Base-by-base conservation (phyloP, 1,140 invertebrate genomes). In the Lucilia cuprina region DNA sequence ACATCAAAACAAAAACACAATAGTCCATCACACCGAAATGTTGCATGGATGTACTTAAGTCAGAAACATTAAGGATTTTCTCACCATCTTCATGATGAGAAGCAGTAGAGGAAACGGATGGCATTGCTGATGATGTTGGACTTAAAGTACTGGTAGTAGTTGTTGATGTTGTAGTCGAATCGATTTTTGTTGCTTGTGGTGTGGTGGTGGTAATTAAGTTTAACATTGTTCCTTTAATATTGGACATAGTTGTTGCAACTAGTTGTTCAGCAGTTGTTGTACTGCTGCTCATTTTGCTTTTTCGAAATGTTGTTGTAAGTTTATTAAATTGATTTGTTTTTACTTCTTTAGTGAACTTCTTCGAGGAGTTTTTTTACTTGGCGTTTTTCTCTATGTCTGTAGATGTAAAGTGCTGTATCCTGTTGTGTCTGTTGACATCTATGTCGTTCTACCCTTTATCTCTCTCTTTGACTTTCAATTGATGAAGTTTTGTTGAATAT, bases 1-100 rank as follows among this genome's bases (percentile, higher is more conserved):
- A 90, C 95, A 96, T 96, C n/a, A 92, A 89, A 74, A 93, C 92
- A 89, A 96, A 96, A 83, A 96, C 93, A 14, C 92, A 88, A 90
- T 96, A 96, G 89, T 96, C 95, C 77, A 92, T 91, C 89, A 92
- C 92, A 50, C 94, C 93, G 85, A 96, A 95, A 84, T 91, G 93
- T 87, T 94, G 94, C 92, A 95, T 87, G 17, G 91, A 91, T 34
- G 87, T 84, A 86, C 91, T 89, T 49, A 93, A 89, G 86, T 93
- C 92, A 75, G 92, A 89, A 55, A 93, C 91, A 87, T 86, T 90
- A 84, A 87, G 83, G 87, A 85, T 21, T 41, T 84, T 80, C 65
- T 82, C 75, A 35, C 60, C 83, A 83, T 80, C 35, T 12, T n/a
- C n/a, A 75, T 12, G 5, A 82, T 60, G 13, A 4, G 75, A 47